Evolutionary conservation across 2,888 invertebrate species (phyloP).

Genomic region (Nineta flava): DNA sequence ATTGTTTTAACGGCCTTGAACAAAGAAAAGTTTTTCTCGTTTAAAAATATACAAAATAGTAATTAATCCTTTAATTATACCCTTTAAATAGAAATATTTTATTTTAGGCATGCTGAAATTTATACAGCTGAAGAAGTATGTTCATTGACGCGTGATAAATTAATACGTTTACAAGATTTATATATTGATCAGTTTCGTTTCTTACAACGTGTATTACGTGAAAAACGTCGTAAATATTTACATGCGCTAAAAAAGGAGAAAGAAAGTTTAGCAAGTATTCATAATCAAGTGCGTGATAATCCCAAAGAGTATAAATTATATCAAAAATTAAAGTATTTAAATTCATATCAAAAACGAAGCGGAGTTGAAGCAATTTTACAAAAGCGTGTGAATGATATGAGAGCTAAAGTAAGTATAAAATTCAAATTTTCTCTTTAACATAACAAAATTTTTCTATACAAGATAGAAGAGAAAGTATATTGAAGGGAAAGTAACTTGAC

Average conservation of each 20-base stretch:
- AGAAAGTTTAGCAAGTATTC: conserved; percentile 67
- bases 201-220: conserved; percentile 52
- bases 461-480: too few relatives aligned
- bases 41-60: neutral
- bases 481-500: too few relatives aligned
- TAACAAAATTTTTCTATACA: too few relatives aligned
- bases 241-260: conserved; percentile 57
- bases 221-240: conserved; percentile 58
- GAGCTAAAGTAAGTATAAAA: conserved; percentile 27
- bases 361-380: conserved; percentile 70
- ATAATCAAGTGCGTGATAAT: conserved; percentile 50
- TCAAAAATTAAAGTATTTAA: conserved; percentile 63
- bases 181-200: conserved; percentile 72
- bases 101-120: conserved; percentile 66
- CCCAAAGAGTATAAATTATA: conserved; percentile 58
- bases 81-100: conserved; percentile 6
- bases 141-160: conserved; percentile 53
- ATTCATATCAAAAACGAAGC: conserved; percentile 60
- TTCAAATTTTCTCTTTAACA: too few relatives aligned
- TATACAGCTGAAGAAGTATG: conserved; percentile 82
- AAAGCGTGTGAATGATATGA: conserved; percentile 52
- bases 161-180: conserved; percentile 59
- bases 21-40: too few relatives aligned
- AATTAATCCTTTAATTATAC: neutral
- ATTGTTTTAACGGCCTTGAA: too few relatives aligned